These are phyloP conservation scores for Callionymus lyra DNA, from an alignment of 2,113 vertebrate genomes.

Conservation along the genomic window DNA sequence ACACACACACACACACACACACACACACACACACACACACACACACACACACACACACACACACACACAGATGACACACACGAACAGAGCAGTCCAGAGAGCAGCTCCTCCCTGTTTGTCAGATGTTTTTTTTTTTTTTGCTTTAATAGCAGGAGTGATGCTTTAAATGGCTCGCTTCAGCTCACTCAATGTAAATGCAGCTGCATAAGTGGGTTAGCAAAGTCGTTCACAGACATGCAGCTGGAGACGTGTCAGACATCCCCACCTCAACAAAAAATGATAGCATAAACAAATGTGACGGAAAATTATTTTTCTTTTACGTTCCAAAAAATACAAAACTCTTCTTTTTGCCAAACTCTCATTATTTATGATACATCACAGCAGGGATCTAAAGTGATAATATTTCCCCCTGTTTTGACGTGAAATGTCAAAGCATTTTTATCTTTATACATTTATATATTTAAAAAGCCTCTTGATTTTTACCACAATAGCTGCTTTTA, in stretches of 20 bases:
- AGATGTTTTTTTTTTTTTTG: slow-evolving; percentile 52
- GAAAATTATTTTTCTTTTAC: too few species aligned
- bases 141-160: slow-evolving; percentile 57
- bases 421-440: too few species aligned
- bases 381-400: too few species aligned
- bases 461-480: too few species aligned
- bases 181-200: slow-evolving; percentile 55
- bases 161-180: slow-evolving; percentile 58
- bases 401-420: too few species aligned
- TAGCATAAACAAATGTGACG: not conserved
- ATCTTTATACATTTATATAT: too few species aligned
- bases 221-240: slow-evolving; percentile 29
- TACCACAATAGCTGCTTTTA: too few species aligned
- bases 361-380: too few species aligned
- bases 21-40: slow-evolving; percentile 14
- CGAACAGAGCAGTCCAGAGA: not conserved
- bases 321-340: too few species aligned
- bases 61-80: not conserved
- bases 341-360: too few species aligned
- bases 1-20: slow-evolving; percentile 17
- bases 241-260: slow-evolving; percentile 9
- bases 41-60: slow-evolving; percentile 6
- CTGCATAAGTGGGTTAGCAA: slow-evolving; percentile 51
- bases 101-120: slow-evolving; percentile 46
- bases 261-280: slow-evolving; percentile 14